phyloP scores from a whole-genome alignment of 2,113 vertebrate genomes.

The Melospiza melodia region DNA sequence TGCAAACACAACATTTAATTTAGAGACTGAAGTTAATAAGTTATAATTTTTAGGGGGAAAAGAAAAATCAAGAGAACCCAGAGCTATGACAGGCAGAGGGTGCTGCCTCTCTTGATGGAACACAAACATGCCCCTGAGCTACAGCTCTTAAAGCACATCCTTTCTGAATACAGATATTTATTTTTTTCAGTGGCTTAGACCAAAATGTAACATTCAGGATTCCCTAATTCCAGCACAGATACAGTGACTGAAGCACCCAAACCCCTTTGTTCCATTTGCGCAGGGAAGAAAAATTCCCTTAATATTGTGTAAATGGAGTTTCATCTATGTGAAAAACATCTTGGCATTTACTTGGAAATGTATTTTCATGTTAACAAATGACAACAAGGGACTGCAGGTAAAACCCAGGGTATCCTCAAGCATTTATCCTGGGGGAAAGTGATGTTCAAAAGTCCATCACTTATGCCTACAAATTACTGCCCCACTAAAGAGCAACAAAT shows the following conservation, averaged over 20 bases:
- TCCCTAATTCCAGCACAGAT: neutral
- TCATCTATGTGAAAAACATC: neutral
- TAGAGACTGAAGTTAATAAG: neutral
- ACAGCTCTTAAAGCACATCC: neutral
- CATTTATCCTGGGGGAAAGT: neutral
- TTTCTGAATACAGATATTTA: neutral
- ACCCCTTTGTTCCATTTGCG: neutral
- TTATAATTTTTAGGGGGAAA: neutral
- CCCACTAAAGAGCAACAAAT: neutral
- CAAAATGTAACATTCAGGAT: neutral
- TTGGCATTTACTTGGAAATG: neutral
- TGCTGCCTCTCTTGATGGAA: neutral
- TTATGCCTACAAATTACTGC: neutral
- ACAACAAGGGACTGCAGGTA: neutral
- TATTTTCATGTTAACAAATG: neutral
- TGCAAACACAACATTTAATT: neutral
- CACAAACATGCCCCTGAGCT: neutral
- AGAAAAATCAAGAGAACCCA: neutral
- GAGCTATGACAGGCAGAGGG: neutral
- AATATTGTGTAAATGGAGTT: neutral
- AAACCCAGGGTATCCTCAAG: neutral
- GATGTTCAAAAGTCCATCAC: neutral
- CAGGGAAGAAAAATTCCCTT: neutral
- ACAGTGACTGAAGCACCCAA: neutral
- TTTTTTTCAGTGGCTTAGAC: neutral